Base-by-base conservation (phyloP, 2,797 vertebrate genomes). In the Chelonia mydas region DNA sequence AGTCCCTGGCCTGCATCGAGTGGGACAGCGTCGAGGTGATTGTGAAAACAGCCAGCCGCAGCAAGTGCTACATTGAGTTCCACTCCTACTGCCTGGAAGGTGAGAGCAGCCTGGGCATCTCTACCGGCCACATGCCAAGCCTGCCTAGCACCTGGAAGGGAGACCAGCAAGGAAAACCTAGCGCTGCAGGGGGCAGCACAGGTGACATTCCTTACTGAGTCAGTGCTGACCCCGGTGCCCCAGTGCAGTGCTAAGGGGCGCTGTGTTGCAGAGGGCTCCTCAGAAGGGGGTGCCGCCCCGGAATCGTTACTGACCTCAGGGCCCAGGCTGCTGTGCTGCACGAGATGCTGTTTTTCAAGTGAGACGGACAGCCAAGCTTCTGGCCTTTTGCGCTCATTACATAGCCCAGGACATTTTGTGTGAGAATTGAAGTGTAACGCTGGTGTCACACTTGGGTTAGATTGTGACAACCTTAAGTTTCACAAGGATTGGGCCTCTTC, bases 41-140 rank as follows among this genome's bases (percentile, higher is more conserved):
- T 3, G 99, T 99, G 96, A 99, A 99, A 97, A 99, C 99, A 0
- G 98, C 99, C 15, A 99, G 99, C 97, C 98, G 98, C 96, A 99
- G 99, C 95, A 99, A 99, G 98, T 99, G 99, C 98, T 99, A 99
- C 98, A 99, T 99, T 0, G 99, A 99, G 97, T 99, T 99, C 94
- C 99, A 99, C 97, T 99, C 99, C 59, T 99, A 99, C 54, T 99
- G 99, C 97, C 98, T 99, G 96, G 99, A 99, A 98, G 99, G 99
- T 99, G 93, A 98, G 98, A 84, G 49, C 11, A 28, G 10, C 33
- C 21, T 2, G 3, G 79, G 61, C 10, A 1, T 0, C 21, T 1
- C 49, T n/a, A 1, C 19, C 23, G 27, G 31, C 19, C 6, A 21
- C 78, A 4, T 53, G 27, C 77, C 11, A 11, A 51, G 0, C 1